These are phyloP conservation scores for Anabas testudineus DNA, from an alignment of 2,797 vertebrate species.

Conservation along the genomic window DNA sequence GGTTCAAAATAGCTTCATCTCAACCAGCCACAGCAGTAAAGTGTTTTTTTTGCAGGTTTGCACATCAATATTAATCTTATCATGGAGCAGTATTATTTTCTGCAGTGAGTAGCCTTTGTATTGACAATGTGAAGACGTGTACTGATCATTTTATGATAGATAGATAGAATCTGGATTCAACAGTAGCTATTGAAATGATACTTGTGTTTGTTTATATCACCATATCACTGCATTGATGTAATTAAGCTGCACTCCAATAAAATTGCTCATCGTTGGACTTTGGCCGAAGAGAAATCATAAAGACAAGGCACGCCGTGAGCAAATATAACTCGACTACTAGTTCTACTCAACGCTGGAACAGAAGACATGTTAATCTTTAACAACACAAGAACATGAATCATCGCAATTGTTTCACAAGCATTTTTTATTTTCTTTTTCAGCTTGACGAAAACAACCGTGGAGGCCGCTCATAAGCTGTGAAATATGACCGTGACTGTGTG, in stretches of 20 bases:
- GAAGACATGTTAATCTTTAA: constrained; percentile 83
- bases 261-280: constrained; percentile 14
- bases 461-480: constrained; percentile 38
- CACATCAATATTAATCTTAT: too few species aligned
- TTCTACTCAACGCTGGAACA: constrained; percentile 50
- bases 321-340: constrained; percentile 61
- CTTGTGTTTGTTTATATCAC: constrained; percentile 3
- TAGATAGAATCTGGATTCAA: background rate
- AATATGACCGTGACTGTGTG: constrained; percentile 41
- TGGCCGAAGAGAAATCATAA: constrained; percentile 21
- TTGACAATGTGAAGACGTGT: too few species aligned
- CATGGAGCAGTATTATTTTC: too few species aligned
- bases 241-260: background rate
- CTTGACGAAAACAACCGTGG: constrained; percentile 37
- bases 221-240: background rate
- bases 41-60: too few species aligned
- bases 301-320: constrained; percentile 55
- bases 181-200: too few species aligned
- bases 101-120: too few species aligned
- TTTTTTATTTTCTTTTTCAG: too few species aligned
- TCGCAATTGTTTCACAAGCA: constrained; percentile 52
- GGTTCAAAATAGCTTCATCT: too few species aligned
- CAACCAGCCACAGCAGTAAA: too few species aligned
- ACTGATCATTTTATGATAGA: too few species aligned
- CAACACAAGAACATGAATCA: constrained; percentile 55